Evolutionary conservation across 1,140 invertebrate genomes (phyloP).

Genomic region (Cydia splendana): DNA sequence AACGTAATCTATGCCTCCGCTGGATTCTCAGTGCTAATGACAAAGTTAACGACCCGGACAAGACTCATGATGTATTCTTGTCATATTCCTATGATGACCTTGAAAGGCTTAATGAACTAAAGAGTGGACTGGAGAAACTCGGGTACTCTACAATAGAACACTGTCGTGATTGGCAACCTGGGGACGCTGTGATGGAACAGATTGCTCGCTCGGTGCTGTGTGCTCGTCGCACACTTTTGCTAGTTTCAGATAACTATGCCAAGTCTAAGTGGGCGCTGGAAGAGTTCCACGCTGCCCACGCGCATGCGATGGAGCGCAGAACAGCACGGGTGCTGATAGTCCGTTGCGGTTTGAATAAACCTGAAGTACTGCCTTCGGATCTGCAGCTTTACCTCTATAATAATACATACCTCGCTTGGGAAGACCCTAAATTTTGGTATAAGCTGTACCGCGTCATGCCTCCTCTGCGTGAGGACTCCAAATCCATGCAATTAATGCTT

Average conservation of each 20-base stretch:
- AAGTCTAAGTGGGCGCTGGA: slow-evolving; percentile 90
- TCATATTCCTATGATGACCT: slow-evolving; percentile 91
- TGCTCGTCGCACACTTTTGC: slow-evolving; percentile 89
- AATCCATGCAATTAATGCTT: background rate
- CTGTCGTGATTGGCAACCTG: slow-evolving; percentile 87
- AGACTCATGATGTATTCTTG: slow-evolving; percentile 89
- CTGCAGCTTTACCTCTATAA: slow-evolving; percentile 86
- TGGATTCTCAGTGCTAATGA: slow-evolving; percentile 17
- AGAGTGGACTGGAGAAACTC: slow-evolving; percentile 81
- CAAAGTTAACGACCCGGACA: background rate
- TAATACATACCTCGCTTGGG: slow-evolving; percentile 93
- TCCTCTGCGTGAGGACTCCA: background rate
- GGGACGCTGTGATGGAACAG: slow-evolving; percentile 87
- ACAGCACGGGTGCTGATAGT: slow-evolving; percentile 85
- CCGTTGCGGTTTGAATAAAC: slow-evolving; percentile 82
- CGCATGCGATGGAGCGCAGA: slow-evolving; percentile 85
- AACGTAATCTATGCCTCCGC: background rate
- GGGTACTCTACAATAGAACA: slow-evolving; percentile 82
- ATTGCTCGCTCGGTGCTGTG: slow-evolving; percentile 88
- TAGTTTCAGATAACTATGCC: slow-evolving; percentile 89
- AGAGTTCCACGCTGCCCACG: slow-evolving; percentile 90
- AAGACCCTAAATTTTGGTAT: slow-evolving; percentile 92
- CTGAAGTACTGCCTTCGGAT: slow-evolving; percentile 86
- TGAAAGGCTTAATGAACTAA: slow-evolving; percentile 73
- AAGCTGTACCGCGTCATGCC: slow-evolving; percentile 87